Evolutionary conservation across 2,797 vertebrate species (phyloP), one percentile per base, ranked within the genome.

Genomic region (Mormyrops boulengeri): DNA sequence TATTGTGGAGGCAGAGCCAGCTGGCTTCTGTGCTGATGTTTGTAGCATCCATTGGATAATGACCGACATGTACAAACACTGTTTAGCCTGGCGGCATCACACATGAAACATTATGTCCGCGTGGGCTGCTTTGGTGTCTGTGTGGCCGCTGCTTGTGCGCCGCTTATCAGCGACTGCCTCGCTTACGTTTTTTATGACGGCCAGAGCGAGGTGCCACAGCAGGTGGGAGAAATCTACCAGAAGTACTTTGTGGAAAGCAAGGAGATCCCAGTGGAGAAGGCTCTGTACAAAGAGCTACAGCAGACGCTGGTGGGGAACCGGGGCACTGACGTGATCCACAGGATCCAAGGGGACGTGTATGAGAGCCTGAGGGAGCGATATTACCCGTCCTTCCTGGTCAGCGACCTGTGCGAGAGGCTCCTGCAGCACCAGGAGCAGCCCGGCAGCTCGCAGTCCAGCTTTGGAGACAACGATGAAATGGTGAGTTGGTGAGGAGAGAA

Each of bases 161-260:
- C 69, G 4, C 69, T 17, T 73, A 73, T 38, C 30, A 30, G 26
- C 73, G 17, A 11, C 77, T 82, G 77, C 41, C 77, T 82, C 4
- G 41, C 77, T 22, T 14, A 34, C 4, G 8, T 5, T 62, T 14
- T 8, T 49, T 19, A 6, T 11, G 30, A 5, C 49, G 17, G 66
- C 82, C 92, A 97, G 96, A 96, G 92, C 82, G 96, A 97, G 89
- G 96, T 97, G 53, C 95, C 96, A 92, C 96, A 97, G 60, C 90
- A 97, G 88, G 96, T 97, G 90, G 96, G 96, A 91, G 96, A 96
- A 93, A 97, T 97, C 92, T 97, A 97, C 93, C 96, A 97, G 93
- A 95, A 96, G 90, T 97, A 94, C 92, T 97, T 97, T 93, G 96
- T 97, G 92, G 96, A 96, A 91, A 96, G 92, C 93, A 95, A 93